Evolutionary conservation across 2,888 invertebrate species (phyloP).

Genomic region (Resseliella maxima): DNA sequence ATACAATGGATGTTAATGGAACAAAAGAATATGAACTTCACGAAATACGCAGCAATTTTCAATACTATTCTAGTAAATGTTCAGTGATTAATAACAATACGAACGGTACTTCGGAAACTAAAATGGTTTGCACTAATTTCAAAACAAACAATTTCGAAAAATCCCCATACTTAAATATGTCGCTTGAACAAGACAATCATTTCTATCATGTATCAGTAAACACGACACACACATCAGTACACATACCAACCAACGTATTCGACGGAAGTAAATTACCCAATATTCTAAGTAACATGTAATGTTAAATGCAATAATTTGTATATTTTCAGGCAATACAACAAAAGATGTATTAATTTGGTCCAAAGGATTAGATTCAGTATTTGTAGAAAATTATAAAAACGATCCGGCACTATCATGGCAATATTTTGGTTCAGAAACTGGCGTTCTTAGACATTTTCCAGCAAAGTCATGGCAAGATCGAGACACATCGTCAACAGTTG

Average conservation of each 20-base stretch:
- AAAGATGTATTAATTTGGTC: slow-evolving; percentile 91
- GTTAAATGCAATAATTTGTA: neutral
- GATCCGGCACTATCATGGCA: slow-evolving; percentile 96
- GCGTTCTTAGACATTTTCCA: slow-evolving; percentile 93
- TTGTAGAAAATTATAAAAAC: slow-evolving; percentile 84
- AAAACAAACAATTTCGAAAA: too few species aligned
- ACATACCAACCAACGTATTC: slow-evolving; percentile 94
- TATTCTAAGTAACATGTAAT: neutral
- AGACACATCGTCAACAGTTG: slow-evolving; percentile 68
- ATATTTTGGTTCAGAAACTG: slow-evolving; percentile 94
- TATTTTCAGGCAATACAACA: slow-evolving; percentile 70
- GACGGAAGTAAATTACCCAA: slow-evolving; percentile 74
- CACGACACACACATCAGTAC: slow-evolving; percentile 84
- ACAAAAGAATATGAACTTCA: neutral
- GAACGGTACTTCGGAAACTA: neutral
- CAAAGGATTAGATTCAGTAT: slow-evolving; percentile 83
- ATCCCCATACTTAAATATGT: slow-evolving; percentile 71
- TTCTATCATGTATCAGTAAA: slow-evolving; percentile 88
- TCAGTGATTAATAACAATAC: slow-evolving; percentile 69
- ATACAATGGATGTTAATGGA: neutral
- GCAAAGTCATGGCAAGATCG: slow-evolving; percentile 76
- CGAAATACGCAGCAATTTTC: slow-evolving; percentile 63
- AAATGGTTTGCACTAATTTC: neutral
- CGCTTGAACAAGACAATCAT: slow-evolving; percentile 79
- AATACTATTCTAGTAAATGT: slow-evolving; percentile 87